These are phyloP conservation scores for Akabosia matsudoensis DNA, from an alignment of 1,140 invertebrate species.

Conservation along the genomic window DNA sequence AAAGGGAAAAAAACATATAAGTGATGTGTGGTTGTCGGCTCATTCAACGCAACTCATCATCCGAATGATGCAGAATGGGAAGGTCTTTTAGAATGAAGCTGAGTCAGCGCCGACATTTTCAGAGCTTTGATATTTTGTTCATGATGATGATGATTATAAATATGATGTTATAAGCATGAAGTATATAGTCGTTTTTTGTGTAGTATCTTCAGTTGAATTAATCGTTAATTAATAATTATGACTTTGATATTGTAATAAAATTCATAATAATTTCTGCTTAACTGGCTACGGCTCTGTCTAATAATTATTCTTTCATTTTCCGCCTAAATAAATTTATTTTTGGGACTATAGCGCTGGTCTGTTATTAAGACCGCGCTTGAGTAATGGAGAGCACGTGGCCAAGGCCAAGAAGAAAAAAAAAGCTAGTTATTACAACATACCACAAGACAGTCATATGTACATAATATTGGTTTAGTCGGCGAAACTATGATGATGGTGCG, in stretches of 20 bases:
- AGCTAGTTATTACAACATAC: not conserved
- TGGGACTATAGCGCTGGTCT: not conserved
- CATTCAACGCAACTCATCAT: not conserved
- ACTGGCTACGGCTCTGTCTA: not conserved
- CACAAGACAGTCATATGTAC: not conserved
- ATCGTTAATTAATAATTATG: not conserved
- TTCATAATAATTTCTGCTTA: slow-evolving; percentile 6
- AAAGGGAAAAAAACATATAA: not conserved
- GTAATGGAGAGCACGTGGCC: slow-evolving; percentile 5
- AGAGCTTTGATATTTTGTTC: not conserved
- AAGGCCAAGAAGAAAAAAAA: slow-evolving; percentile 9
- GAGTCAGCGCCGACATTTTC: not conserved
- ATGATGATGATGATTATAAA: not conserved
- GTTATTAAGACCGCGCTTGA: slow-evolving; percentile 5
- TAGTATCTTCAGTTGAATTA: not conserved
- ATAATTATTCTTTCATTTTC: slow-evolving; percentile 16
- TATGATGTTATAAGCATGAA: not conserved
- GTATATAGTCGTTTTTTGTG: not conserved
- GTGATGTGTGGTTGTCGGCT: not conserved
- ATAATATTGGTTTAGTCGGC: not conserved
- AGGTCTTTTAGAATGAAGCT: not conserved
- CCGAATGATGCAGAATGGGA: not conserved
- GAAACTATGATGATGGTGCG: not conserved
- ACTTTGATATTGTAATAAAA: slow-evolving; percentile 2
- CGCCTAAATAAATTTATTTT: not conserved